Conservation (phyloP, 1,140 invertebrate species). For the Drosophila navojoa region DNA sequence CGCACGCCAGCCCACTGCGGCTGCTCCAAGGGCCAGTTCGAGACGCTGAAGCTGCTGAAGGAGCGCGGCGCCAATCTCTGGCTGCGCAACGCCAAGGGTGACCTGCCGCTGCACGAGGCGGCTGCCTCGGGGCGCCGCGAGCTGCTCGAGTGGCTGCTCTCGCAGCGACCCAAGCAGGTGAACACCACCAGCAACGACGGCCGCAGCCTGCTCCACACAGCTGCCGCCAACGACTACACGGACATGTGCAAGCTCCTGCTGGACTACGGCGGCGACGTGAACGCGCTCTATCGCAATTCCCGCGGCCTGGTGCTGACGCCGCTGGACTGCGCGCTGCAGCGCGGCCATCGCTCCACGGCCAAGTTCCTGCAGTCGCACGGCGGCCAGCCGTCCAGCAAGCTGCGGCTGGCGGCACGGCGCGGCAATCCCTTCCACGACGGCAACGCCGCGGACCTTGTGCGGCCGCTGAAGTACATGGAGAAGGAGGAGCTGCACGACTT, state of each 20-base stretch:
- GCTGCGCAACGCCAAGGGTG: slow-evolving; percentile 95
- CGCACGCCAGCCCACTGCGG: slow-evolving; percentile 92
- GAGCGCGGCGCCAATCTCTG: slow-evolving; percentile 95
- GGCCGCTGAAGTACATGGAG: slow-evolving; percentile 76
- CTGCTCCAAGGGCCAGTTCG: slow-evolving; percentile 96
- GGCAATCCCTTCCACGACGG: slow-evolving; percentile 74
- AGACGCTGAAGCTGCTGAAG: slow-evolving; percentile 86
- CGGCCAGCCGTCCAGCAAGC: slow-evolving; percentile 90
- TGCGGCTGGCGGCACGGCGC: slow-evolving; percentile 83
- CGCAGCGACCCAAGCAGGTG: slow-evolving; percentile 91
- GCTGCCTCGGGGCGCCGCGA: slow-evolving; percentile 95
- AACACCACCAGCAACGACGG: slow-evolving; percentile 97
- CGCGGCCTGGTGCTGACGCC: slow-evolving; percentile 94
- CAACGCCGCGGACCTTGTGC: slow-evolving; percentile 65
- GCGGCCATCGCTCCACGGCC: slow-evolving; percentile 93
- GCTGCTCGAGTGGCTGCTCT: slow-evolving; percentile 93
- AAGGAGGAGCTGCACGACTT: slow-evolving; percentile 80
- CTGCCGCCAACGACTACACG: slow-evolving; percentile 96
- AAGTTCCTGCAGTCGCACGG: slow-evolving; percentile 97
- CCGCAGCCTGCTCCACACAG: slow-evolving; percentile 95
- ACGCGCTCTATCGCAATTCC: slow-evolving; percentile 91
- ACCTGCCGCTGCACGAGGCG: slow-evolving; percentile 97
- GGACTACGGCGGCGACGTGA: slow-evolving; percentile 92
- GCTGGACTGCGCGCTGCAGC: slow-evolving; percentile 93
- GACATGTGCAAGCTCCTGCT: slow-evolving; percentile 96